Conservation (phyloP, 1,140 invertebrate genomes). For the Drosophila ananassae region DNA sequence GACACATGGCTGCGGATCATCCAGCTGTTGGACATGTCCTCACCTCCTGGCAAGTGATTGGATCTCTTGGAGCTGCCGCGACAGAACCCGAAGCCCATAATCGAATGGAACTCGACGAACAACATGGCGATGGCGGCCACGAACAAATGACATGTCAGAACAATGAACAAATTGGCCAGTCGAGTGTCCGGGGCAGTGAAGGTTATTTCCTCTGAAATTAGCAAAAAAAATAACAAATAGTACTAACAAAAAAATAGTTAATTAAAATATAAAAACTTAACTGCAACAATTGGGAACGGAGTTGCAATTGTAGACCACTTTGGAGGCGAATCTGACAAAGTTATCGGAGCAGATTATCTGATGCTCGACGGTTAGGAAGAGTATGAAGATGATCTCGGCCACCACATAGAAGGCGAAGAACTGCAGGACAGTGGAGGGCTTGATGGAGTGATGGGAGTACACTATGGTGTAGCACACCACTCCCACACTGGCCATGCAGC, state of each 20-base stretch:
- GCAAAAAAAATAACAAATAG: not conserved
- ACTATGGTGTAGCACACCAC: slow-evolving; percentile 24
- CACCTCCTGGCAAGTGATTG: not conserved
- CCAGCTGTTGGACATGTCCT: not conserved
- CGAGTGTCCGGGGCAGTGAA: not conserved
- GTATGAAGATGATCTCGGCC: slow-evolving; percentile 28
- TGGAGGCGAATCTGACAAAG: slow-evolving; percentile 42
- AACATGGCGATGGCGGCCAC: not conserved
- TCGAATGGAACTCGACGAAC: not conserved
- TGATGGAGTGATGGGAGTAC: accelerated
- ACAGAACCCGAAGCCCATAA: slow-evolving; percentile 7
- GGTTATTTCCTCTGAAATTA: not conserved
- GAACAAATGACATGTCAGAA: not conserved
- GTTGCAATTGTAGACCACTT: slow-evolving; percentile 24
- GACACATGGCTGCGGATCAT: not conserved
- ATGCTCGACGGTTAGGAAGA: slow-evolving; percentile 34
- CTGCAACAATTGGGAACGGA: slow-evolving; percentile 55
- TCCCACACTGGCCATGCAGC: slow-evolving; percentile 13
- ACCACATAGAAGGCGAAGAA: slow-evolving; percentile 27
- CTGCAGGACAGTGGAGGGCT: not conserved
- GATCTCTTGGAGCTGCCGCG: not conserved
- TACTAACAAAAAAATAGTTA: not conserved
- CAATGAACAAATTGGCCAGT: not conserved
- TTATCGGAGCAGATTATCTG: slow-evolving; percentile 34
- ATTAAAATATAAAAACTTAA: slow-evolving; percentile 23